Conservation (phyloP, 2,113 vertebrate species). For the Pleuronectes platessa region DNA sequence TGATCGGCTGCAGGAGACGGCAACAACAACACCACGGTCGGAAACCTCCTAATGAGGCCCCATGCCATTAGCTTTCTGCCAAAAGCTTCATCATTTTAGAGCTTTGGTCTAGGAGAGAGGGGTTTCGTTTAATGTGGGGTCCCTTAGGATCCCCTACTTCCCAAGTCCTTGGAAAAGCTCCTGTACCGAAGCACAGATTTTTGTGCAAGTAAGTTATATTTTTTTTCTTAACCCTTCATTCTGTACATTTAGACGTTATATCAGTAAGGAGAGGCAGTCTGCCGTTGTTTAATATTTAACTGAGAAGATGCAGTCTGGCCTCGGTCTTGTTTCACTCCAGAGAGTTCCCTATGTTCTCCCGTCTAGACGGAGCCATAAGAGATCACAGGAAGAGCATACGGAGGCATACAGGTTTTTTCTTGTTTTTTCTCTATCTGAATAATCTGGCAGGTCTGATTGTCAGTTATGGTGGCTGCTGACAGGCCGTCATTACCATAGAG, state of each 20-base stretch:
- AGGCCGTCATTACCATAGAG: conserved; percentile 48
- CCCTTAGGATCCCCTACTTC: not conserved
- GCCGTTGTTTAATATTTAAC: conserved; percentile 45
- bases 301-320: conserved; percentile 3
- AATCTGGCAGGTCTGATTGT: conserved; percentile 48
- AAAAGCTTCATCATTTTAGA: too few relatives aligned
- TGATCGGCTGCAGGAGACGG: too few relatives aligned
- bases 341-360: conserved; percentile 27
- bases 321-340: not conserved
- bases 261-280: conserved; percentile 5
- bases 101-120: not conserved
- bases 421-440: conserved; percentile 8
- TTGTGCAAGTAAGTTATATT: not conserved
- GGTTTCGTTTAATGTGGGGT: not conserved
- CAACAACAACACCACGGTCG: too few relatives aligned
- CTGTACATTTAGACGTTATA: not conserved
- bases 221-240: not conserved
- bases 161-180: too few relatives aligned
- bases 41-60: too few relatives aligned
- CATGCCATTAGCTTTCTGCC: too few relatives aligned
- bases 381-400: conserved; percentile 37
- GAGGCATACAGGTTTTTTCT: not conserved
- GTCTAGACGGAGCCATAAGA: conserved; percentile 34
- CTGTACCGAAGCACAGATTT: not conserved
- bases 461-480: conserved; percentile 26